phyloP scores from a whole-genome alignment of 2,113 vertebrate genomes.

The Dromiciops gliroides region DNA sequence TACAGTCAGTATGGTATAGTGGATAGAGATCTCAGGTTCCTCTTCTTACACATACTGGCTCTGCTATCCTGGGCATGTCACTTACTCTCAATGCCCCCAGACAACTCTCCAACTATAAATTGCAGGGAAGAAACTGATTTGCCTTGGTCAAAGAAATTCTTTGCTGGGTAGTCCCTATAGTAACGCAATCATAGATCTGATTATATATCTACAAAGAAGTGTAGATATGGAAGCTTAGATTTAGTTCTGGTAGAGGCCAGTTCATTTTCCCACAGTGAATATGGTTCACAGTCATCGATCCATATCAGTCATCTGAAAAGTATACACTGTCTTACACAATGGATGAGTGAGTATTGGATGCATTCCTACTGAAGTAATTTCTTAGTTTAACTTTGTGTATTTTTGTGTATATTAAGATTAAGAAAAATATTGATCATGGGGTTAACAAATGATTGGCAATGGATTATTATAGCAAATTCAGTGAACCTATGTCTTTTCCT shows the following conservation, averaged over 20 bases:
- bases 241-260: background rate
- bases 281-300: slow-evolving; percentile 23
- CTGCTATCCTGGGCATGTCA: background rate
- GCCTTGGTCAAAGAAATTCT: background rate
- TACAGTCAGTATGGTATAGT: too few species aligned
- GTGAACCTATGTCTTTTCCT: background rate
- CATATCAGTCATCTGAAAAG: background rate
- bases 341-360: background rate
- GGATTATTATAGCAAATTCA: background rate
- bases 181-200: background rate
- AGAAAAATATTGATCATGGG: background rate
- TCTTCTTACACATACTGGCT: too few species aligned
- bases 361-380: background rate
- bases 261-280: slow-evolving; percentile 44
- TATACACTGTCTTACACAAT: background rate
- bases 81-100: background rate
- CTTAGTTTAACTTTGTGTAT: background rate
- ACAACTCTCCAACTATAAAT: background rate
- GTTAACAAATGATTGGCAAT: background rate
- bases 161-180: background rate
- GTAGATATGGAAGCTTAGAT: background rate
- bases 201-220: background rate
- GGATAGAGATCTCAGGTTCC: too few species aligned
- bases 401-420: background rate
- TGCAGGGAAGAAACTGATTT: background rate